Base-by-base conservation (phyloP, 1,140 invertebrate genomes). In the Trichonephila inaurata region DNA sequence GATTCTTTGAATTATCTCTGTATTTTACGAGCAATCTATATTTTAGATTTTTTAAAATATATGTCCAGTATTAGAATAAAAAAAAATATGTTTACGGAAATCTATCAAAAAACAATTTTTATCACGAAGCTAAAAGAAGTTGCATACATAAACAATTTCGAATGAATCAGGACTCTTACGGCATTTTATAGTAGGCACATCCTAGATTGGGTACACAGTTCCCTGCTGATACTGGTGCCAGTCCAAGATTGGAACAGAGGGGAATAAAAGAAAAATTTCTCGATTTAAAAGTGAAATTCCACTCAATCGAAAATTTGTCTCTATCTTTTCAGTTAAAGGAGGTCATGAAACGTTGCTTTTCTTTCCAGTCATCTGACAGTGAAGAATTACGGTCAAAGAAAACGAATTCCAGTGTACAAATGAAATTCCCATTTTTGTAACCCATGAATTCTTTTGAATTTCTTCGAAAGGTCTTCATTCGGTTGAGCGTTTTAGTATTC, bases 271-370 rank as follows among this genome's bases (percentile, higher is more conserved):
- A 28, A 88, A 33, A 88, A 66, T 40, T 24, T 40, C 62, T 60
- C 16, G 61, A 88, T 88, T 88, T 88, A 60, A 88, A 88, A 88
- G 86, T 88, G 86, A 88, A 88, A 88, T 88, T 66, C 69, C 62
- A 33, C 33, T 40, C 21, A 66, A 88, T 60, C 60, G 60, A 66
- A 66, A 69, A 88, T 88, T 88, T 88, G 86, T 88, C 86, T 66
- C 62, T 40, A 7, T 61, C n/a, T 61, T 40, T 69, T 66, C 33
- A 51, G 28, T 33, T n/a, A 88, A 51, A 88, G 58, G 86, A 88
- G 86, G 86, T 88, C 86, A 88, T 64, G 60, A 62, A 66, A 62
- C 40, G 33, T 33, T 16, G 60, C 40, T 85, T 85, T 66, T 66
- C 58, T 40, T n/a, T 69, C 40, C 16, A 18, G 60, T 64, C 21